phyloP scores from a whole-genome alignment of 37 sponge, comb jelly and placozoan species.

The Mnemiopsis leidyi region DNA sequence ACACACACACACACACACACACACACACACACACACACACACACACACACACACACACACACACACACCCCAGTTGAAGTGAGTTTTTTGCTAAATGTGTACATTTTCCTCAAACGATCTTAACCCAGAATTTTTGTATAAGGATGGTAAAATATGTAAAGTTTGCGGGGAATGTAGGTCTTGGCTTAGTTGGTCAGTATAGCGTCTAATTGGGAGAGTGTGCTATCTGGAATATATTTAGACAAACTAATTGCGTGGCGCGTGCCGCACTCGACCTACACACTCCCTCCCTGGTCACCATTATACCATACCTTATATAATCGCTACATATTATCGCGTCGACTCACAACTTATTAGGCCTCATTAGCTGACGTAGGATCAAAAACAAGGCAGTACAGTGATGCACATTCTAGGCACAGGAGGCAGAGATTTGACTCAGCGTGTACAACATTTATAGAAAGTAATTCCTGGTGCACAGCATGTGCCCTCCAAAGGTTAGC shows the following conservation, averaged over 20 bases:
- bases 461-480: not conserved
- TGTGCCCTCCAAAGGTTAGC: not conserved
- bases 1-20: too few relatives aligned
- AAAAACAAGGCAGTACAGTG: not conserved
- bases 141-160: too few relatives aligned
- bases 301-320: not conserved
- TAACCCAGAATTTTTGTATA: too few relatives aligned
- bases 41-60: too few relatives aligned
- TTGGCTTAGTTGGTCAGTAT: not conserved
- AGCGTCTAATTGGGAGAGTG: not conserved
- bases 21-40: too few relatives aligned
- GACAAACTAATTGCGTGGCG: not conserved
- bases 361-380: not conserved
- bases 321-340: not conserved
- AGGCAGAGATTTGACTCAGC: not conserved
- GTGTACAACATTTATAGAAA: too few relatives aligned
- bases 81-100: too few relatives aligned
- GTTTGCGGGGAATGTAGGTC: too few relatives aligned
- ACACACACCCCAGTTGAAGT: too few relatives aligned
- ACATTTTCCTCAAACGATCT: too few relatives aligned
- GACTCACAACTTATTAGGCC: not conserved
- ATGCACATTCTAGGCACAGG: not conserved
- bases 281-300: not conserved
- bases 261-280: not conserved
- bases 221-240: not conserved